phyloP scores from a whole-genome alignment of 2,888 invertebrate species.

The Drosophila limbata region DNA sequence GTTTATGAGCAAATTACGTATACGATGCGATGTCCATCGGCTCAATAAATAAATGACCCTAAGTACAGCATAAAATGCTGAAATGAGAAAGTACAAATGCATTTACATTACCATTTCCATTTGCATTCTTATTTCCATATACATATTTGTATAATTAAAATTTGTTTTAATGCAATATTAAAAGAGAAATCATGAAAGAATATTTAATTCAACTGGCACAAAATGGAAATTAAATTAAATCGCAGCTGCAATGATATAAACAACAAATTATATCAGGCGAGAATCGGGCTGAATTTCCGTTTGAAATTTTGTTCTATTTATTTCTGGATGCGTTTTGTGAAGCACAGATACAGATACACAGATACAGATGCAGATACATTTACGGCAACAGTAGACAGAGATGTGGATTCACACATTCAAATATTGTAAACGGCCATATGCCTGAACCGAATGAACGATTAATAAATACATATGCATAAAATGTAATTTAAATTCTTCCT shows the following conservation, averaged over 20 bases:
- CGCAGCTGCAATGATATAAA: conserved; percentile 32
- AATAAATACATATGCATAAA: conserved; percentile 59
- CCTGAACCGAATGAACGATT: conserved; percentile 63
- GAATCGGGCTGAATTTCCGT: conserved; percentile 33
- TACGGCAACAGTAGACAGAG: conserved; percentile 14
- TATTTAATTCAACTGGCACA: conserved; percentile 33
- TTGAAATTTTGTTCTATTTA: conserved; percentile 34
- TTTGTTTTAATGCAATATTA: conserved; percentile 32
- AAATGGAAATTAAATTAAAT: conserved; percentile 58
- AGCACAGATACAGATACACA: conserved; percentile 27
- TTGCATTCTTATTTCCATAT: background rate
- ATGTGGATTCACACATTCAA: conserved; percentile 1
- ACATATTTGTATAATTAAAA: conserved; percentile 24
- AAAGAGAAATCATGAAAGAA: conserved; percentile 32
- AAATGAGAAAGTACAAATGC: conserved; percentile 7
- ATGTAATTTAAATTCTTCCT: conserved; percentile 67
- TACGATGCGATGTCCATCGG: background rate
- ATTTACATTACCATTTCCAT: conserved; percentile 12
- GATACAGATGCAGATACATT: conserved; percentile 23
- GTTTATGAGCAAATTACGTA: background rate
- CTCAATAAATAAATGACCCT: background rate
- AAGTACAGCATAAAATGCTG: background rate
- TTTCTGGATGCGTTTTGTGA: conserved; percentile 28
- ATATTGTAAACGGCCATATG: conserved; percentile 32
- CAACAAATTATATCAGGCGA: conserved; percentile 29